Evolutionary conservation across 2,797 vertebrate genomes (phyloP).

Genomic region (Apogon hyalosoma): DNA sequence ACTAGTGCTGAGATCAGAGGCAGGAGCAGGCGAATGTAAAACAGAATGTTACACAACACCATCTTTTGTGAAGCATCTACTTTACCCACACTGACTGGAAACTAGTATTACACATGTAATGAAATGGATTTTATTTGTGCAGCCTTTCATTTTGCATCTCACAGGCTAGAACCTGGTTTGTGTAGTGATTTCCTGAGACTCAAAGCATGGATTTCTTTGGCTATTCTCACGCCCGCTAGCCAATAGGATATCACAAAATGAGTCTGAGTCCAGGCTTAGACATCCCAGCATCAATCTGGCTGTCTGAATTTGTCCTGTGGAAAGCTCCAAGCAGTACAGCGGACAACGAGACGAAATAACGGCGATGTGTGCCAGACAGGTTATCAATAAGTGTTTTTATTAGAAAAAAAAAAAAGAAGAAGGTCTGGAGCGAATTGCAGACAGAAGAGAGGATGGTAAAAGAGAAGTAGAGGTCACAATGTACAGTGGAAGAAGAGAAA

Average conservation of each 20-base stretch:
- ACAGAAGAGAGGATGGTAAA: conserved; percentile 8
- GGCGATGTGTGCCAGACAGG: conserved; percentile 60
- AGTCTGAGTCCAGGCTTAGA: conserved; percentile 34
- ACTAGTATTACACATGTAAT: neutral
- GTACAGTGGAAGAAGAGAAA: conserved; percentile 31
- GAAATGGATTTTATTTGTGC: conserved; percentile 13
- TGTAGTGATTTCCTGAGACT: conserved; percentile 29
- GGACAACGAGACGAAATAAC: conserved; percentile 49
- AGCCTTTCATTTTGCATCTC: conserved; percentile 23
- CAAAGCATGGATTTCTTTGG: conserved; percentile 17
- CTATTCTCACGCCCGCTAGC: conserved; percentile 22
- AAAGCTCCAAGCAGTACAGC: conserved; percentile 22
- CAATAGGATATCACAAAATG: conserved; percentile 46
- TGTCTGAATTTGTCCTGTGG: conserved; percentile 34
- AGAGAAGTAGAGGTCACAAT: conserved; percentile 38
- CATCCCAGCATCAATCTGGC: conserved; percentile 44
- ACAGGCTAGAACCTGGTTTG: neutral
- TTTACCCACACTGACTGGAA: conserved; percentile 5
- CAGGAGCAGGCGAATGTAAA: too few species aligned
- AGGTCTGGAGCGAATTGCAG: conserved; percentile 51
- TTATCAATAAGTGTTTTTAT: conserved; percentile 74
- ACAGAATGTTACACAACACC: too few species aligned
- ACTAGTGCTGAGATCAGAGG: too few species aligned
- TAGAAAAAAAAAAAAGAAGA: conserved; percentile 28
- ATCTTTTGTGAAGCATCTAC: neutral